Evolutionary conservation across 2,113 vertebrate species (phyloP), one percentile per base, ranked within the genome.

Genomic region (Calonectris borealis): DNA sequence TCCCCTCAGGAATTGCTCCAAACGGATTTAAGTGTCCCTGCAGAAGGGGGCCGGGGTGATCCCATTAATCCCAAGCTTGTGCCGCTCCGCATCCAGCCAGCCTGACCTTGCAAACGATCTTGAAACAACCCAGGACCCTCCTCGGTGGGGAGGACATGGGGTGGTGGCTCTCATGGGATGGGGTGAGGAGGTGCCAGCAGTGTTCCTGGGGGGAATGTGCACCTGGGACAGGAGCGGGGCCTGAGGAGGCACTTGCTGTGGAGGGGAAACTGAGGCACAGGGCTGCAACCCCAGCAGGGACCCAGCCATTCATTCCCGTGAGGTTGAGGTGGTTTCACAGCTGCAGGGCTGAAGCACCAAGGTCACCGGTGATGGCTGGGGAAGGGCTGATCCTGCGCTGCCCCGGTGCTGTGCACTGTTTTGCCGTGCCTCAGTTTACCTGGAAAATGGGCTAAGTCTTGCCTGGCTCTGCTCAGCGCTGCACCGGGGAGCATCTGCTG

Each of bases 221-320:
- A 3, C 24, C 0, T 0, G 34, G 58, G 29, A 20, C 25, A 20
- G 68, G 42, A 65, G 91, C 1, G 4, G 73, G 55, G 73, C 42
- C 64, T 0, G 1, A 58, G 34, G 46, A 65, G 57, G 57, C 29
- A 25, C 24, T 27, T 49, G 26, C 26, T 2, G 0, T 12, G 44
- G 36, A 57, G 40, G 83, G 83, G 83, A 91, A 88, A 82, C 83
- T 57, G 92, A 94, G 86, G 77, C 92, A 86, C 8, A 0, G 26
- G 48, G 48, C 64, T n/a, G 34, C 22, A 24, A 6, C 3, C 14
- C 2, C 52, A 11, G 19, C 3, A 0, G 0, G 25, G 54, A 38
- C 12, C 7, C 21, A 11, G 18, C 2, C n/a, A 6, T 6, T 5
- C n/a, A 0, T 9, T 13, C 11, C 60, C 0, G 1, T 5, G 49